Conservation (phyloP, 2,888 invertebrate genomes). For the Oscheius sp. region DNA sequence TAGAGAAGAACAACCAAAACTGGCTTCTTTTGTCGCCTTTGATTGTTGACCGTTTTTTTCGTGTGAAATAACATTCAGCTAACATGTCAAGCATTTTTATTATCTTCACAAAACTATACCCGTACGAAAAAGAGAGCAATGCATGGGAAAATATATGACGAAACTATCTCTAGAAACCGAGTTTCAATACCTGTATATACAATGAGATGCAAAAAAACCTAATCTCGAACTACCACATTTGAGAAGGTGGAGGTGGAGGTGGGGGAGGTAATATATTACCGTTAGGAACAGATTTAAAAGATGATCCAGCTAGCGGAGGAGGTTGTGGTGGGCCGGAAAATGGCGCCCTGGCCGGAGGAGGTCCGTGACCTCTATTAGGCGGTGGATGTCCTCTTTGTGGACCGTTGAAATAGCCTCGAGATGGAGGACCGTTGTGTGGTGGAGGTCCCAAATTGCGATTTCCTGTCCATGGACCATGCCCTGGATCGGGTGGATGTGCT, state of each 20-base stretch:
- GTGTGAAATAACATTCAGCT: no score
- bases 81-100: no score
- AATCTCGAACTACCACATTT: background rate
- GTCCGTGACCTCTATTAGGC: background rate
- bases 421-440: background rate
- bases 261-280: background rate
- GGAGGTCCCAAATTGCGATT: background rate
- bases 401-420: background rate
- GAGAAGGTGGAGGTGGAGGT: conserved; percentile 17
- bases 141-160: no score
- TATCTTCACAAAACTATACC: no score
- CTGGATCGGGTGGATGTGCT: background rate
- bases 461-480: background rate
- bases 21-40: no score
- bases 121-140: no score
- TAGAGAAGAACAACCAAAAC: no score
- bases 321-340: background rate
- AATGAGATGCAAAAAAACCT: background rate
- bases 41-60: no score
- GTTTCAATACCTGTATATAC: background rate
- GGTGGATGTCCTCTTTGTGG: conserved; percentile 6
- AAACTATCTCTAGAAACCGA: no score
- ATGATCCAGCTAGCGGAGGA: background rate
- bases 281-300: background rate
- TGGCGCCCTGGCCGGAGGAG: background rate